Conservation (phyloP, 2,113 vertebrate species). For the Grallaria varia region DNA sequence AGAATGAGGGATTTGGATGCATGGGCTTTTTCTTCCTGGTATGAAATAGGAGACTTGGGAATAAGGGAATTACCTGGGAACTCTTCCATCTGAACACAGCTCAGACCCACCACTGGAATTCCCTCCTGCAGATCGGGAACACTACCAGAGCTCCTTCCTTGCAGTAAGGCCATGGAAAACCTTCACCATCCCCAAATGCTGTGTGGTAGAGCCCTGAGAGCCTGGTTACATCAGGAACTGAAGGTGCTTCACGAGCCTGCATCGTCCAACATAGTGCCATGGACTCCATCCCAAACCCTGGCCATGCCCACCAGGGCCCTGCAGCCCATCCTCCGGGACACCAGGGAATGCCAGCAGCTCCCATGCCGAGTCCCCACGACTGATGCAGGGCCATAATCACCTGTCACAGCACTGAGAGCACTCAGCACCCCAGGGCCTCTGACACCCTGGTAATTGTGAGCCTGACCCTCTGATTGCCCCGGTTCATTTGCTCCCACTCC, state of each 20-base stretch:
- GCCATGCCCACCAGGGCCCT: background rate
- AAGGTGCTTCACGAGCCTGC: background rate
- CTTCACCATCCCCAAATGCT: accelerated
- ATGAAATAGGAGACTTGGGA: background rate
- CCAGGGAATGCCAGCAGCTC: background rate
- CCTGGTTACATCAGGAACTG: background rate
- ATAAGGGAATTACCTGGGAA: background rate
- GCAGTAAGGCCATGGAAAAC: background rate
- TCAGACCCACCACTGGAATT: background rate
- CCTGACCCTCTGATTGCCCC: constrained; percentile 46
- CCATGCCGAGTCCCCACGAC: background rate
- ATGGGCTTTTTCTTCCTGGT: background rate
- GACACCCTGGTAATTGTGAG: constrained; percentile 45
- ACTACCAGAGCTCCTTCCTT: background rate
- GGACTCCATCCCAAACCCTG: background rate
- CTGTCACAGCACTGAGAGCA: background rate
- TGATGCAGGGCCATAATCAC: background rate
- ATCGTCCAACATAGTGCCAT: background rate
- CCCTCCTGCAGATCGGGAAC: background rate
- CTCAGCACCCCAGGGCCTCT: constrained; percentile 4
- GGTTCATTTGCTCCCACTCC: constrained; percentile 29
- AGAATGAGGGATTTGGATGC: background rate
- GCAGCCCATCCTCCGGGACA: background rate
- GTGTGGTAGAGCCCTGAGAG: background rate
- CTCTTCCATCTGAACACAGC: background rate